phyloP scores from a whole-genome alignment of 2,888 invertebrate species.

The Incurvaria masculella region DNA sequence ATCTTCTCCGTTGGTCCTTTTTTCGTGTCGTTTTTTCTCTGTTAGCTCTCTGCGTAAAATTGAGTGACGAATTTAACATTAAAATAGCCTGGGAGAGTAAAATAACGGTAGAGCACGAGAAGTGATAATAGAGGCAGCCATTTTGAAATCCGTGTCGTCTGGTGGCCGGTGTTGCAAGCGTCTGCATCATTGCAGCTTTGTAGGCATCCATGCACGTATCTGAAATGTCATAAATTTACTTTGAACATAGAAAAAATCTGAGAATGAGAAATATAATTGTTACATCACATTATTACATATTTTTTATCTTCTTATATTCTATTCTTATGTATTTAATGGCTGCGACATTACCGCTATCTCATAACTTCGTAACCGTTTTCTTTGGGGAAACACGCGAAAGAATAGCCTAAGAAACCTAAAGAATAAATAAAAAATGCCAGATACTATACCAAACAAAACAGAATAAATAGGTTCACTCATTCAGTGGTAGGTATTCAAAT shows the following conservation, averaged over 20 bases:
- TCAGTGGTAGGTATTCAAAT: too few relatives aligned
- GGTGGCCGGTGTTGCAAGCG: slow-evolving; percentile 67
- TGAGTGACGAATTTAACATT: not conserved
- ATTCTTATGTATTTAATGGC: too few relatives aligned
- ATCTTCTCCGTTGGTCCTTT: too few relatives aligned
- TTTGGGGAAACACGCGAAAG: too few relatives aligned
- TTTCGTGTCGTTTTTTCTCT: too few relatives aligned
- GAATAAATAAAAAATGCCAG: too few relatives aligned
- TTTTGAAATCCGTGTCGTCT: not conserved
- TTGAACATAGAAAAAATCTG: not conserved
- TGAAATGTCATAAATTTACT: slow-evolving; percentile 42
- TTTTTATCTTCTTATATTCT: not conserved
- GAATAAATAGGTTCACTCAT: too few relatives aligned
- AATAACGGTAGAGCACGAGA: not conserved
- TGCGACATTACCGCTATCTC: too few relatives aligned
- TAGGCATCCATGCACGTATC: slow-evolving; percentile 90
- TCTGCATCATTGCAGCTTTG: slow-evolving; percentile 92
- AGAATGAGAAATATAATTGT: slow-evolving; percentile 1
- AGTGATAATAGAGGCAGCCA: not conserved
- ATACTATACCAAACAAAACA: too few relatives aligned
- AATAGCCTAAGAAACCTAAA: too few relatives aligned
- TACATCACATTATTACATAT: not conserved
- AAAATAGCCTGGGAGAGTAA: too few relatives aligned
- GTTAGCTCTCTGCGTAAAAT: not conserved
- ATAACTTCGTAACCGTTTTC: too few relatives aligned